A percentile compares a stretch with the other conserved stretches of the same genome.
Conservation (phyloP, 2,888 invertebrate genomes). For the Brachypalpus laphriformis region DNA sequence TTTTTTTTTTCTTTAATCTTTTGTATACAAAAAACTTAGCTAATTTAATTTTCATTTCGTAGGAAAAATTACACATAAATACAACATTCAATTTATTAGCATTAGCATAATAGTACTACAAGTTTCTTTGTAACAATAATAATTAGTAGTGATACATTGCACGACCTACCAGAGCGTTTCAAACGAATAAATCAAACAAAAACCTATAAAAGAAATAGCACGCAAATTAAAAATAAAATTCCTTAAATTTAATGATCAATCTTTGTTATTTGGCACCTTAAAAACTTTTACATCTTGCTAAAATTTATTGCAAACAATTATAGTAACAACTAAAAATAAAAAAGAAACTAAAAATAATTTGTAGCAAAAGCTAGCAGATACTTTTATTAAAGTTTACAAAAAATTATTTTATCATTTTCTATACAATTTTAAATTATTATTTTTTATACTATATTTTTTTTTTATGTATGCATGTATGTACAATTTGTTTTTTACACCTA, state of each 20-base stretch:
- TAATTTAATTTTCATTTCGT: conserved; percentile 32
- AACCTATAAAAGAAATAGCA: conserved; percentile 6
- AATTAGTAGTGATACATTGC: conserved; percentile 1
- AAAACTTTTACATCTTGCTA: conserved; percentile 19
- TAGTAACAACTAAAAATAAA: conserved; percentile 12
- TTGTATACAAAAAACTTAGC: conserved; percentile 37
- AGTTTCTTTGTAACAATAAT: conserved; percentile 18
- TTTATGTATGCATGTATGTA: neutral
- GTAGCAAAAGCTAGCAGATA: conserved; percentile 12
- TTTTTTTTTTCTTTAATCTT: neutral
- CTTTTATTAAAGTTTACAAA: neutral
- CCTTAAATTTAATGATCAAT: conserved; percentile 49
- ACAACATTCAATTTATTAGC: conserved; percentile 56
- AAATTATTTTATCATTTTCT: neutral
- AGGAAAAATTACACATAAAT: conserved; percentile 54
- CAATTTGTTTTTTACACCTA: neutral
- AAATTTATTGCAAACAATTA: conserved; percentile 28
- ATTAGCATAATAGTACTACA: conserved; percentile 5
- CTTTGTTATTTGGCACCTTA: conserved; percentile 61
- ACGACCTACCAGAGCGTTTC: neutral
- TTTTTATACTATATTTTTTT: neutral
- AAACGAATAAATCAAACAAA: neutral
- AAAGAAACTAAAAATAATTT: neutral
- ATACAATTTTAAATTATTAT: neutral
- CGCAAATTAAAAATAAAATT: conserved; percentile 17